Conservation (phyloP, 2,888 invertebrate species). For the Steromphala cineraria region DNA sequence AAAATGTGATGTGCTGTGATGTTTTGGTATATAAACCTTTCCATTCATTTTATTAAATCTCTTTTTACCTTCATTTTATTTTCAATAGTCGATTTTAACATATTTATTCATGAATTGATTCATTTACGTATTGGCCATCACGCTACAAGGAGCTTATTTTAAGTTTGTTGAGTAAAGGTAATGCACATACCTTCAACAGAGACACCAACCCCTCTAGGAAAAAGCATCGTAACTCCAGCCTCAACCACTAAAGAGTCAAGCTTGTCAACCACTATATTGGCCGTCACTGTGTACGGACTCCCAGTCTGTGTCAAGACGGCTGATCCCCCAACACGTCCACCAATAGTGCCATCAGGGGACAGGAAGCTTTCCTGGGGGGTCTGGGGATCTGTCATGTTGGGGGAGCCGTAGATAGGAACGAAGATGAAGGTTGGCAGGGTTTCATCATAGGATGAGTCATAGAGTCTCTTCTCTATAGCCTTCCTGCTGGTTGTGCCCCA, state of each 20-base stretch:
- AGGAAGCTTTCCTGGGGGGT: slow-evolving; percentile 27
- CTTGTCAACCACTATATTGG: slow-evolving; percentile 32
- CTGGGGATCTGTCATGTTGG: slow-evolving; percentile 27
- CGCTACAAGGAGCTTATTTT: too few relatives aligned
- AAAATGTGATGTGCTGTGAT: too few relatives aligned
- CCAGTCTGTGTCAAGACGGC: slow-evolving; percentile 1
- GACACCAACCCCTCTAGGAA: slow-evolving; percentile 29
- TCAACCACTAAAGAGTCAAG: slow-evolving; percentile 28
- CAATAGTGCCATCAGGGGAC: slow-evolving; percentile 29
- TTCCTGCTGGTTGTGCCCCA: slow-evolving; percentile 36
- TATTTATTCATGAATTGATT: too few relatives aligned
- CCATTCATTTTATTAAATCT: too few relatives aligned
- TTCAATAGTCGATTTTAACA: too few relatives aligned
- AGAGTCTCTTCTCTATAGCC: slow-evolving; percentile 29
- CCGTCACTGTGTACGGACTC: slow-evolving; percentile 35
- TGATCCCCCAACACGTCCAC: slow-evolving; percentile 30
- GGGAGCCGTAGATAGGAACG: slow-evolving; percentile 35
- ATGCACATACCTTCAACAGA: slow-evolving; percentile 26
- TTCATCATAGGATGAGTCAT: slow-evolving; percentile 31
- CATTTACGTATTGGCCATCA: too few relatives aligned
- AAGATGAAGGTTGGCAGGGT: slow-evolving; percentile 24
- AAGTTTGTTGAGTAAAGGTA: too few relatives aligned
- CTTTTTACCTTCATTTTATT: too few relatives aligned
- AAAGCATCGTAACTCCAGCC: slow-evolving; percentile 34
- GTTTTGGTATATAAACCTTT: too few relatives aligned